Evolutionary conservation across 2,797 vertebrate species (phyloP).

Genomic region (Chloroceryle amazona): DNA sequence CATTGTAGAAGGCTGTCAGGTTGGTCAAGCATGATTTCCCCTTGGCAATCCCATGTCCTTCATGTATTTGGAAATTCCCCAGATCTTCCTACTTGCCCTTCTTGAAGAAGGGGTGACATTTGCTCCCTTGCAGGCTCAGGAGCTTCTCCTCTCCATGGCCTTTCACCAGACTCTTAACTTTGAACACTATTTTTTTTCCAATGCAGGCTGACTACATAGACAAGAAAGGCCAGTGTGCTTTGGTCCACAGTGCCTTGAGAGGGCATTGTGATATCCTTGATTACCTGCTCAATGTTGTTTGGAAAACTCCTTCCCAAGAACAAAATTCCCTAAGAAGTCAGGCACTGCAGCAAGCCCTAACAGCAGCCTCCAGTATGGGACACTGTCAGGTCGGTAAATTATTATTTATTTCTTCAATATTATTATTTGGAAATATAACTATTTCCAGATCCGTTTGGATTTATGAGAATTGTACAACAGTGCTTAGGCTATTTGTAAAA

Average conservation of each 20-base stretch:
- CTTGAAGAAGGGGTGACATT: background rate
- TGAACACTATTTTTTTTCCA: accelerated
- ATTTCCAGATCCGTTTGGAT: background rate
- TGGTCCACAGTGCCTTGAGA: constrained; percentile 93
- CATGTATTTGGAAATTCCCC: background rate
- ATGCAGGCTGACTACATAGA: constrained; percentile 91
- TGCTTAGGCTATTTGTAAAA: background rate
- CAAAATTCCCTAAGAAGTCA: constrained; percentile 86
- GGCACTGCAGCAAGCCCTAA: constrained; percentile 93
- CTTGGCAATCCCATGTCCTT: background rate
- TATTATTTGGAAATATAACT: no score
- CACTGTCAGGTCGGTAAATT: constrained; percentile 86
- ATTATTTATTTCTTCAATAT: no score
- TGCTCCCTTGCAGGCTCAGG: background rate
- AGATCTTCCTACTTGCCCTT: background rate
- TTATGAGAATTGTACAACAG: background rate
- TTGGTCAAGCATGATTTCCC: background rate
- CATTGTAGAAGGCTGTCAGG: background rate
- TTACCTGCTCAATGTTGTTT: constrained; percentile 88
- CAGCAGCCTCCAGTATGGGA: constrained; percentile 96
- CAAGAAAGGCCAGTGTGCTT: constrained; percentile 94
- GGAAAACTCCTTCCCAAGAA: constrained; percentile 83
- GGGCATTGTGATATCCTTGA: constrained; percentile 91
- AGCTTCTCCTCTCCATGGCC: background rate
- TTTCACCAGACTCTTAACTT: background rate